Conservation (phyloP, 2,797 vertebrate species). For the Nasua narica region DNA sequence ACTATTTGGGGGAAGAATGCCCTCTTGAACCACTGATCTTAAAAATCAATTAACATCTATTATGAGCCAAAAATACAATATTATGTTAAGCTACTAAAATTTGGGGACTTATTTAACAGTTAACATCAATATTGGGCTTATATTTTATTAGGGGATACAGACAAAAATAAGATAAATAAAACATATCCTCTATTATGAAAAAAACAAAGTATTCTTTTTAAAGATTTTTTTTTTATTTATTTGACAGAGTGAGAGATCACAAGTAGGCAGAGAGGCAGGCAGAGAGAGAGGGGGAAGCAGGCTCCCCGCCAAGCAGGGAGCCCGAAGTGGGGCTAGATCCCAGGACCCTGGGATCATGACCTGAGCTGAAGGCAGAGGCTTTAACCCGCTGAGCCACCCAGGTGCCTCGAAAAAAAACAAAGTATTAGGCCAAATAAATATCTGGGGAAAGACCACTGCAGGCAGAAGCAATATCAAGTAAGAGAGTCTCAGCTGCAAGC, state of each 20-base stretch:
- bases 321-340: too few species aligned
- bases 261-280: too few species aligned
- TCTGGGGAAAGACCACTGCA: background rate
- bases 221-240: too few species aligned
- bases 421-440: background rate
- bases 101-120: background rate
- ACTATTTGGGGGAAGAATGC: background rate
- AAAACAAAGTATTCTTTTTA: background rate
- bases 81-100: background rate
- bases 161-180: background rate
- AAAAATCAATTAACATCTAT: background rate
- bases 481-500: background rate
- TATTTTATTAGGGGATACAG: background rate
- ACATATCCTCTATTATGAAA: background rate
- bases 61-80: background rate
- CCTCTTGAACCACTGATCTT: background rate
- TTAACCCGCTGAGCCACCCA: too few species aligned
- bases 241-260: too few species aligned
- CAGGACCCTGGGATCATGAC: too few species aligned
- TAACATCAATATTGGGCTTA: background rate
- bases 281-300: too few species aligned
- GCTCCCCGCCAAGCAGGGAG: too few species aligned
- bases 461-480: background rate
- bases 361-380: too few species aligned
- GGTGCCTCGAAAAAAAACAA: background rate